Evolutionary conservation across 35 echinoderm and acorn worm genomes (phyloP).

Genomic region (Holothuria glaberrima): DNA sequence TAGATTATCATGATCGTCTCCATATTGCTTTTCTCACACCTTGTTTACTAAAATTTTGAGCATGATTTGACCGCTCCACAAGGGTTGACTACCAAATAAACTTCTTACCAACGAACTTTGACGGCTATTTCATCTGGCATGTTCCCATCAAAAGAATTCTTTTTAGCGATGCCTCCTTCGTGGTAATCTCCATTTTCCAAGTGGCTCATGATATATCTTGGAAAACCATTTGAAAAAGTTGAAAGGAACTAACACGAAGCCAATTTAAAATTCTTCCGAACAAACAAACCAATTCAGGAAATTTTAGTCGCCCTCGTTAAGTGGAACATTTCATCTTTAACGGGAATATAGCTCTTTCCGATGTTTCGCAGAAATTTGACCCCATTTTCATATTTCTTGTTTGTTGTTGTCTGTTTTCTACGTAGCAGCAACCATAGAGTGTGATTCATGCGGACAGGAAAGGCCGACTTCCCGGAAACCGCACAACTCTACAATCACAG

Average conservation of each 20-base stretch:
- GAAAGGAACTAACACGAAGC: conserved; percentile 1
- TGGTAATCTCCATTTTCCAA: conserved; percentile 62
- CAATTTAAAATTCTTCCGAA: conserved; percentile 14
- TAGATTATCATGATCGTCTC: too few relatives aligned
- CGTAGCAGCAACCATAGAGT: conserved; percentile 46
- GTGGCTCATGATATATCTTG: conserved; percentile 63
- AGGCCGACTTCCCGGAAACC: conserved; percentile 58
- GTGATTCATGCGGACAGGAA: conserved; percentile 60
- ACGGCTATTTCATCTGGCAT: conserved; percentile 51
- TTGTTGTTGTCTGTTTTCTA: conserved; percentile 58
- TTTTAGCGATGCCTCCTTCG: conserved; percentile 29
- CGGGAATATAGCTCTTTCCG: conserved; percentile 33
- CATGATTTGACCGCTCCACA: too few relatives aligned
- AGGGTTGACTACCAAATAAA: background rate
- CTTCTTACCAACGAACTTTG: conserved; percentile 54
- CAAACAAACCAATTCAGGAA: conserved; percentile 44
- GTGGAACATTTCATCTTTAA: conserved; percentile 25
- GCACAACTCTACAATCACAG: conserved; percentile 24
- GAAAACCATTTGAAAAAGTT: conserved; percentile 59
- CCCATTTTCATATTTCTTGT: conserved; percentile 44
- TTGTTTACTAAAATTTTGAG: too few relatives aligned
- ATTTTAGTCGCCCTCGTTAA: conserved; percentile 47
- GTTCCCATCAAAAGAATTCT: conserved; percentile 34
- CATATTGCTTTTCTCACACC: too few relatives aligned
- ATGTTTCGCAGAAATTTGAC: conserved; percentile 55